Evolutionary conservation across 1,140 invertebrate genomes (phyloP), one percentile per base, ranked within the genome.

Genomic region (Drosophila ananassae): DNA sequence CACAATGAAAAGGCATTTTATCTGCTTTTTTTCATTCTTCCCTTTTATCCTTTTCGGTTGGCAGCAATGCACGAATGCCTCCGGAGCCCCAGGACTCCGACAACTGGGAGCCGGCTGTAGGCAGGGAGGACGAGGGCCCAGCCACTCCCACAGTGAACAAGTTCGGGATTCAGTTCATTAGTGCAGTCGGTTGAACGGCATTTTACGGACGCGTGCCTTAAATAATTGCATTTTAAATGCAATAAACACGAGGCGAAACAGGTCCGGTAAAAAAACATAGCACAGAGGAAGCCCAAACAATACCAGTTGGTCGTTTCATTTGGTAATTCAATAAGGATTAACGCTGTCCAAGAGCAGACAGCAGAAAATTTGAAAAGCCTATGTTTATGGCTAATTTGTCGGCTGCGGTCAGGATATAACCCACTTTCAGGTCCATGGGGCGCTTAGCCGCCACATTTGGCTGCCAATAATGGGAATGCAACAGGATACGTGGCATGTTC

Each of bases 191-290:
- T 89, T 82, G 78, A 73, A 75, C 83, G 82, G 82, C 78, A 87
- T 89, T 87, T 87, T 82, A 82, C 83, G 83, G 82, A 78, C 83
- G 75, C 82, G 79, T 89, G 82, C 69, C 75, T 89, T 87, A 87
- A 87, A 87, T 87, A 87, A 87, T 89, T 87, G 82, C 82, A 87
- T 87, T 87, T 87, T 68, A 87, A 89, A 87, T 87, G 82, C 83
- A 89, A 89, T 76, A 76, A 68, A 76, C 63, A 60, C 53, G 63
- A 39, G 39, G 47, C 51, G 50, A 44, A 66, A 53, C 48, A 73
- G 37, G 52, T 30, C 58, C 24, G 52, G 37, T n/a, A 32, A 58
- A 72, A 61, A 50, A 44, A 44, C 1, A 6, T 6, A 7, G 7
- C 9, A 12, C 10, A 4, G 13, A 37, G 39, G 30, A 71, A 53